Conservation (phyloP, 2,113 vertebrate species). For the Cyprinodon brontotheroides region DNA sequence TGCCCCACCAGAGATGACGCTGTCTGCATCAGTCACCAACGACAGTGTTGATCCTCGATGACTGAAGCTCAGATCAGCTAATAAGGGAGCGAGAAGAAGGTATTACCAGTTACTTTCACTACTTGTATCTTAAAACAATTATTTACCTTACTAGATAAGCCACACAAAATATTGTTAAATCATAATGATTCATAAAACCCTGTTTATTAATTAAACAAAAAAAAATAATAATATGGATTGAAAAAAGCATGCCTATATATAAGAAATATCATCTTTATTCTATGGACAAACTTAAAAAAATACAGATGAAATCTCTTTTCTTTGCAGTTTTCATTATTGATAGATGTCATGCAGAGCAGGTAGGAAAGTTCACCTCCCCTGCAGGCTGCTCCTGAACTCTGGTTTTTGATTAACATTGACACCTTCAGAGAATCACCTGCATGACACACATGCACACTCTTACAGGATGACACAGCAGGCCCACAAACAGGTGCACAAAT, state of each 20-base stretch:
- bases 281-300: too few relatives aligned
- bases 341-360: constrained; percentile 62
- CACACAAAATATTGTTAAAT: neutral
- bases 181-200: neutral
- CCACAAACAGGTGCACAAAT: neutral
- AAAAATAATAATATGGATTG: neutral
- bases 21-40: constrained; percentile 91
- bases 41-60: constrained; percentile 95
- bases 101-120: neutral
- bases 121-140: neutral
- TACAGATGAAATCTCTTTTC: too few relatives aligned
- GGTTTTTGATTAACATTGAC: constrained; percentile 65
- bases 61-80: constrained; percentile 88
- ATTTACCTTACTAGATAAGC: neutral
- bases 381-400: constrained; percentile 64
- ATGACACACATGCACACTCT: constrained; percentile 51
- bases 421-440: constrained; percentile 67
- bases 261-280: too few relatives aligned
- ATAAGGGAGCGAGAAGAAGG: constrained; percentile 16
- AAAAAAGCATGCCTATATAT: too few relatives aligned
- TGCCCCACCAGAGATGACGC: constrained; percentile 86
- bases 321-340: constrained; percentile 8
- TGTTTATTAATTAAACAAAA: neutral
- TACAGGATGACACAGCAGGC: constrained; percentile 4
- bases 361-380: constrained; percentile 67